phyloP scores from a whole-genome alignment of 2,797 vertebrate genomes.

The Enteromius trimaculatus region DNA sequence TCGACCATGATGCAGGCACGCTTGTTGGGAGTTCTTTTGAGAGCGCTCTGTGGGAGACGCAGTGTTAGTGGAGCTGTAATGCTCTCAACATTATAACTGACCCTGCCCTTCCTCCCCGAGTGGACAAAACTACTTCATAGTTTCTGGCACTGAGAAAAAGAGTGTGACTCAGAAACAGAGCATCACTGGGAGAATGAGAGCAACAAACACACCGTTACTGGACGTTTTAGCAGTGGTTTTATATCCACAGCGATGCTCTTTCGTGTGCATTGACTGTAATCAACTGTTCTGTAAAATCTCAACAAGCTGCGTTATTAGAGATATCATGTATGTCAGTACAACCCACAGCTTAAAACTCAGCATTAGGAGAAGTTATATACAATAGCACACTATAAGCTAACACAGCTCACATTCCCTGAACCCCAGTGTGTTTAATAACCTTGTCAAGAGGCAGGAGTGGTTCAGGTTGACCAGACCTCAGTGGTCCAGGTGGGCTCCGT shows the following conservation, averaged over 20 bases:
- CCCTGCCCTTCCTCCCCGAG: conserved; percentile 40
- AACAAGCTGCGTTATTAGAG: background rate
- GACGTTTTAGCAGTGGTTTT: background rate
- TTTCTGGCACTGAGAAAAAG: conserved; percentile 31
- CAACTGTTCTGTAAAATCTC: background rate
- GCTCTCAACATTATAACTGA: conserved; percentile 41
- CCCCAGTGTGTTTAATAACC: conserved; percentile 10
- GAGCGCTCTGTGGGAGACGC: background rate
- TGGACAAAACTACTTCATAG: conserved; percentile 40
- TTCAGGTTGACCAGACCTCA: conserved; percentile 48
- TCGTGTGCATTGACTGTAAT: background rate
- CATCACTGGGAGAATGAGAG: background rate
- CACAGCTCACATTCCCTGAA: background rate
- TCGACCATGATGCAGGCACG: too few relatives aligned
- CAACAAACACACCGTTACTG: background rate
- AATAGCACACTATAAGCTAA: background rate
- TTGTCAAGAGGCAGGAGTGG: background rate
- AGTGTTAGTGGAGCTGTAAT: conserved; percentile 16
- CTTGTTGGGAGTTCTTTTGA: too few relatives aligned
- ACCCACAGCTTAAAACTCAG: background rate
- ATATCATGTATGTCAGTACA: background rate
- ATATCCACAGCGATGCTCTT: background rate
- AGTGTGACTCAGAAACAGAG: conserved; percentile 1
- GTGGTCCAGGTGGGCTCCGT: conserved; percentile 45
- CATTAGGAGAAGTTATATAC: background rate